phyloP scores from a whole-genome alignment of 2,797 vertebrate genomes.

The Acipenser transmontanus region DNA sequence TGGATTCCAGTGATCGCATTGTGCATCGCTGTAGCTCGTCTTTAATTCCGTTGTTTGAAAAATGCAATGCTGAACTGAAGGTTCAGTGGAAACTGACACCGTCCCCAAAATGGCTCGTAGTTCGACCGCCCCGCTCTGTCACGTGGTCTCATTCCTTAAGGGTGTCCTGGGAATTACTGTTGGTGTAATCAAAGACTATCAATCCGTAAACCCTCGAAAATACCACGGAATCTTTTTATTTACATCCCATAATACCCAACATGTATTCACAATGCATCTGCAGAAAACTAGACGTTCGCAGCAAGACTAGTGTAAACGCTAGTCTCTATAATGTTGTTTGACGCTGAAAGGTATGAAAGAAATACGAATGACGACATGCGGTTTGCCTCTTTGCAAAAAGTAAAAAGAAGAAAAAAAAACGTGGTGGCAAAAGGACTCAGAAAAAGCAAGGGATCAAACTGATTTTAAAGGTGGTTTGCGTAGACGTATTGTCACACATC shows the following conservation, averaged over 20 bases:
- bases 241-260: constrained; percentile 3
- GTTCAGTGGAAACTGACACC: constrained; percentile 96
- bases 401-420: constrained; percentile 16
- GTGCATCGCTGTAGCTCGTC: constrained; percentile 50
- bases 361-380: neutral
- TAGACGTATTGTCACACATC: no score
- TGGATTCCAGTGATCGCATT: constrained; percentile 29
- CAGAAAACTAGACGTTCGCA: neutral
- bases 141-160: constrained; percentile 92
- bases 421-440: neutral
- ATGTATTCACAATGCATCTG: constrained; percentile 4
- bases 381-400: constrained; percentile 6
- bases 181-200: constrained; percentile 62
- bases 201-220: constrained; percentile 14
- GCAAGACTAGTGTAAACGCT: no score
- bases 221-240: constrained; percentile 8
- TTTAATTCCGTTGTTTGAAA: constrained; percentile 61
- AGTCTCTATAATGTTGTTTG: neutral
- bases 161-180: constrained; percentile 89
- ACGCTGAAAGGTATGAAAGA: constrained; percentile 3
- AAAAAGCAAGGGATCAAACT: constrained; percentile 14
- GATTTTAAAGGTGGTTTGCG: neutral
- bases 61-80: constrained; percentile 66
- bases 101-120: constrained; percentile 99
- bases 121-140: constrained; percentile 90